These are phyloP conservation scores for Lophius piscatorius DNA, from an alignment of 2,113 vertebrate genomes.

Conservation along the genomic window DNA sequence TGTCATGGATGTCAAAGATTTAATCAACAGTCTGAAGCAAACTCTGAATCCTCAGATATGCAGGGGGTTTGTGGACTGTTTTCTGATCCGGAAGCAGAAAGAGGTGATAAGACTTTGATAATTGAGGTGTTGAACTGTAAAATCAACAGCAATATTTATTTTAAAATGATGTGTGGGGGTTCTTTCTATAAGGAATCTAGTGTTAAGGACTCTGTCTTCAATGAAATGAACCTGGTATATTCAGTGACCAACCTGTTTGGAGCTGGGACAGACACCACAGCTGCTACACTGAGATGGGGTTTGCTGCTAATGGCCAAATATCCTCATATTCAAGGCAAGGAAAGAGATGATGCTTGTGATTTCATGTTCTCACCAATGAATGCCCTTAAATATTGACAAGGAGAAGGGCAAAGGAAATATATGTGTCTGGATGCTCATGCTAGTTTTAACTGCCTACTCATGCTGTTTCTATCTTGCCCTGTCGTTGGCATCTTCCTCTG, in stretches of 20 bases:
- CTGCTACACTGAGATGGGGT: slow-evolving; percentile 65
- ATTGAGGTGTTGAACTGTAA: neutral
- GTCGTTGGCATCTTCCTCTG: no score
- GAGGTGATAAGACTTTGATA: slow-evolving; percentile 44
- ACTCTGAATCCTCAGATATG: slow-evolving; percentile 56
- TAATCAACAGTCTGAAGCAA: slow-evolving; percentile 50
- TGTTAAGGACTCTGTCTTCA: slow-evolving; percentile 44
- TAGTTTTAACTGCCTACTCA: no score
- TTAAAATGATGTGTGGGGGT: neutral
- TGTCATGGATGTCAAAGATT: neutral
- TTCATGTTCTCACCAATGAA: no score
- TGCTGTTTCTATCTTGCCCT: no score
- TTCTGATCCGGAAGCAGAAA: slow-evolving; percentile 62
- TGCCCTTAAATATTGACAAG: no score
- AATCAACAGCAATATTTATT: neutral
- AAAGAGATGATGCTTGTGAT: neutral
- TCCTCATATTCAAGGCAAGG: slow-evolving; percentile 79
- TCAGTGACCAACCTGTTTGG: slow-evolving; percentile 64
- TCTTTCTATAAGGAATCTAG: slow-evolving; percentile 35
- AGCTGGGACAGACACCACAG: slow-evolving; percentile 75
- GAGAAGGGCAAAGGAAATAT: no score
- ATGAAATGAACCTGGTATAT: slow-evolving; percentile 53
- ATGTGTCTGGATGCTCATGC: no score
- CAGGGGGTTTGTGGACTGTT: slow-evolving; percentile 72
- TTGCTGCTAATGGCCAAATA: slow-evolving; percentile 78